Evolutionary conservation across 2,888 invertebrate species (phyloP), one percentile per base, ranked within the genome.

Genomic region (Limnephilus rhombicus): DNA sequence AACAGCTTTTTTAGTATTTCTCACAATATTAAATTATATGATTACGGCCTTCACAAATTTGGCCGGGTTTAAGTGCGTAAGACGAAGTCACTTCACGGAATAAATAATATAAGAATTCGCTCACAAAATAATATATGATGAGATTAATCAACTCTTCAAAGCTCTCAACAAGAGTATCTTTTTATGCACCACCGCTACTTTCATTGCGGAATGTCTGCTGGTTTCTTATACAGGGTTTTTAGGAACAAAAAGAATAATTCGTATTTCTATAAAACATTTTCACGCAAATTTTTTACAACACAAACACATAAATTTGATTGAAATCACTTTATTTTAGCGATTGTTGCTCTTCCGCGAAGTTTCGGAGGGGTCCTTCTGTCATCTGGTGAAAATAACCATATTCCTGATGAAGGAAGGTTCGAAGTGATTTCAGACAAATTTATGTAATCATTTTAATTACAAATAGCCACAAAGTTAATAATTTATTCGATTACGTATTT

Each of bases 71-170:
- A 68, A 68, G 68, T 68, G 68, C 68, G 68, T 68, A 68, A 68
- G 68, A 68, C 68, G 24, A 68, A 68, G 68, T 68, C 68, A 68
- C 68, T 68, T n/a, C 68, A 24, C 2, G 24, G 68, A 68, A 68
- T 68, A 68, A 24, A 68, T 68, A 68, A n/a, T 24, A 68, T n/a
- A n/a, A 68, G 68, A 68, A 68, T 68, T 24, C 24, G 24, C 24
- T 24, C 68, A n/a, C 24, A 68, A 68, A 68, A 68, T 68, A 68
- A 68, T 68, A 68, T n/a, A 68, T 68, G 68, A 68, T 68, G 68
- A 68, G 68, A 68, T 68, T 68, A 68, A 68, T 68, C 68, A 68
- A 68, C 68, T 68, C 68, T 68, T 68, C 68, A 68, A n/a, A 68
- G 68, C 68, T 68, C 68, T n/a, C 68, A 68, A 68, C 24, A 24